Evolutionary conservation across 2,113 vertebrate genomes (phyloP).

Genomic region (Bostrychus sinensis): DNA sequence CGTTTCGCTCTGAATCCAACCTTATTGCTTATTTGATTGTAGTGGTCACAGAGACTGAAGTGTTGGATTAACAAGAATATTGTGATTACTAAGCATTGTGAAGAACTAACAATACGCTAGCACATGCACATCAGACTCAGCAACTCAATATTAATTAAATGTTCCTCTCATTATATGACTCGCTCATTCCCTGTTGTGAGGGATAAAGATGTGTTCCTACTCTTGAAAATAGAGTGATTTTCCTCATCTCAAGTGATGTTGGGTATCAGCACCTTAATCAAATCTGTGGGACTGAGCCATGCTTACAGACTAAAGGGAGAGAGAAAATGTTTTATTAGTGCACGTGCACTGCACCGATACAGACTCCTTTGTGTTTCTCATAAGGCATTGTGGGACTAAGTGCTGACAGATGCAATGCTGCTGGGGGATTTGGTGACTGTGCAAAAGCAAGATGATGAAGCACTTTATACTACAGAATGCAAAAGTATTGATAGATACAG

Average conservation of each 20-base stretch:
- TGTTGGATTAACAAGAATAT: slow-evolving; percentile 26
- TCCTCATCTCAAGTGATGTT: slow-evolving; percentile 58
- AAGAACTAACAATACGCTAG: slow-evolving; percentile 59
- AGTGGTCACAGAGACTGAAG: slow-evolving; percentile 23
- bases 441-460: slow-evolving; percentile 1
- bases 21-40: slow-evolving; percentile 42
- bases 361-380: slow-evolving; percentile 15
- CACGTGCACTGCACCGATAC: slow-evolving; percentile 9
- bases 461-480: not conserved
- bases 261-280: slow-evolving; percentile 63
- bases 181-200: slow-evolving; percentile 59
- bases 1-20: slow-evolving; percentile 36
- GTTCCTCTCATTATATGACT: slow-evolving; percentile 73
- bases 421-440: not conserved
- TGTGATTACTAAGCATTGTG: slow-evolving; percentile 38
- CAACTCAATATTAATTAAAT: slow-evolving; percentile 71
- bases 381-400: slow-evolving; percentile 1
- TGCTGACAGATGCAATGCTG: slow-evolving; percentile 25
- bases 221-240: slow-evolving; percentile 71
- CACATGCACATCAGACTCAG: slow-evolving; percentile 53
- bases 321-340: slow-evolving; percentile 54
- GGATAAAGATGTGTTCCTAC: slow-evolving; percentile 62
- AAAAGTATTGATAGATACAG: not conserved
- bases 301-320: slow-evolving; percentile 42
- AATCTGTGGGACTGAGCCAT: slow-evolving; percentile 58